Conservation (phyloP, 2,888 invertebrate genomes). For the Itoplectis maculator region DNA sequence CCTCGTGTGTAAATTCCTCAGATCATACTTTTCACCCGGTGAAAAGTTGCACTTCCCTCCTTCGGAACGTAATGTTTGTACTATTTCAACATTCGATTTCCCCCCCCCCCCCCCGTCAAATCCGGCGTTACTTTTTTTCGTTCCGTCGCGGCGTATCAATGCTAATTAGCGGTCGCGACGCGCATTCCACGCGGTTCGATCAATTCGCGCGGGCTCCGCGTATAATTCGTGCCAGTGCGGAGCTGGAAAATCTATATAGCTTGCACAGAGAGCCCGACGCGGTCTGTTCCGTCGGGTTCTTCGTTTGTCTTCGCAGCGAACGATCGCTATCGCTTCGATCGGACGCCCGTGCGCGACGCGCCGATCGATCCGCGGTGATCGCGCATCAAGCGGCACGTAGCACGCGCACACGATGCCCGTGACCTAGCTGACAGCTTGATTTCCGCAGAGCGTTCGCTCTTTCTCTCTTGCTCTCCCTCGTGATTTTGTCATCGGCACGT, state of each 20-base stretch:
- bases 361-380: constrained; percentile 32
- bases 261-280: too few species aligned
- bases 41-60: too few species aligned
- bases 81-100: too few species aligned
- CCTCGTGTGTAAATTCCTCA: too few species aligned
- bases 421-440: constrained; percentile 46
- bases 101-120: too few species aligned
- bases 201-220: background rate
- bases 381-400: background rate
- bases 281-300: too few species aligned
- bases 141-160: background rate
- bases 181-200: background rate
- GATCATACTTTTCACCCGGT: too few species aligned
- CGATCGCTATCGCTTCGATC: constrained; percentile 59
- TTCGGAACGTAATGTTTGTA: too few species aligned
- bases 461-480: too few species aligned
- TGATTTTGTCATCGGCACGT: too few species aligned
- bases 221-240: background rate
- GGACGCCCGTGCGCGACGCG: constrained; percentile 27
- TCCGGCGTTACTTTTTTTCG: too few species aligned
- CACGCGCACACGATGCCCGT: constrained; percentile 3
- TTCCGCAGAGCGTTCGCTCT: background rate
- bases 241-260: background rate
- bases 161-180: background rate
- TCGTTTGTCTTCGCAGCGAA: constrained; percentile 38